Conservation (phyloP, 2,797 vertebrate genomes). For the Agapornis canus region DNA sequence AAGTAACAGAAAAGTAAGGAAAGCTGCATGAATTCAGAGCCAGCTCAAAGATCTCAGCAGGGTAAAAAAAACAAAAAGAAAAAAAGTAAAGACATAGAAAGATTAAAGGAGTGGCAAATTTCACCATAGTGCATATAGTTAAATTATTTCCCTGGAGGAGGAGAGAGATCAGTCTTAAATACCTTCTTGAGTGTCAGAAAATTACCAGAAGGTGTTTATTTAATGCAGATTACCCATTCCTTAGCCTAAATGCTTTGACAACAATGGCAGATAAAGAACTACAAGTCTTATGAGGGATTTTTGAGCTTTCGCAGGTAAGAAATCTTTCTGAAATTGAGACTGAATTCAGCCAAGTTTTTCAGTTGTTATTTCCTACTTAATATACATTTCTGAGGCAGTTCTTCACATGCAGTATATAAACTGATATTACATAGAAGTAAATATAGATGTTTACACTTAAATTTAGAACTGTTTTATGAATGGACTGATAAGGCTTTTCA, state of each 20-base stretch:
- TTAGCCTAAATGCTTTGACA: neutral
- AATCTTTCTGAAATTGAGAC: neutral
- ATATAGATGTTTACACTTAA: neutral
- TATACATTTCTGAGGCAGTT: neutral
- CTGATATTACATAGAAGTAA: neutral
- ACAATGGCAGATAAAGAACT: neutral
- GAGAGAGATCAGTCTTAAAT: neutral
- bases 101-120: neutral
- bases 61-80: neutral
- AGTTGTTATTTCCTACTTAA: neutral
- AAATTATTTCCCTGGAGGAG: neutral
- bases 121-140: neutral
- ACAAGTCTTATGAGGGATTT: neutral
- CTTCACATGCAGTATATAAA: neutral
- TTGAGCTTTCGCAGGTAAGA: neutral
- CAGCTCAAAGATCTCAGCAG: neutral
- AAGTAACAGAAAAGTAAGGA: neutral
- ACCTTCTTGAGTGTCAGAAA: neutral
- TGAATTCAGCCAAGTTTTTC: neutral
- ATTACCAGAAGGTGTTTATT: neutral
- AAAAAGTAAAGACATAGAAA: neutral
- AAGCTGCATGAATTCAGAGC: neutral
- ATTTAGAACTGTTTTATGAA: neutral
- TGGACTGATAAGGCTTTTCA: neutral
- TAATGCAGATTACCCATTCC: neutral